These are phyloP conservation scores for Acanthisitta chloris DNA, from an alignment of 2,113 vertebrate species.

Conservation along the genomic window DNA sequence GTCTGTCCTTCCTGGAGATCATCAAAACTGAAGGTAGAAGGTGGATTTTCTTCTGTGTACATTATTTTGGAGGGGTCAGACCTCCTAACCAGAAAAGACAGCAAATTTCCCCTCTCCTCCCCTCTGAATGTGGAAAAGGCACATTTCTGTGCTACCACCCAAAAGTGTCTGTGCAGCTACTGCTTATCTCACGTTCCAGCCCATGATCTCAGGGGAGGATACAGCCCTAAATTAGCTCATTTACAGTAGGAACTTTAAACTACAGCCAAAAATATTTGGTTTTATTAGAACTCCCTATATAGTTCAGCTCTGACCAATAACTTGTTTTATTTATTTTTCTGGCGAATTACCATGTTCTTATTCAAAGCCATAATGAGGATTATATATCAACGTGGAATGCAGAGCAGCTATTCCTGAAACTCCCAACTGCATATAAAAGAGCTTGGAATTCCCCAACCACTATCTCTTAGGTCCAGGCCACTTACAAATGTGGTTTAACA, in stretches of 20 bases:
- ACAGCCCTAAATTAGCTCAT: slow-evolving; percentile 60
- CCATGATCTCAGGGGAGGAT: slow-evolving; percentile 36
- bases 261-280: slow-evolving; percentile 53
- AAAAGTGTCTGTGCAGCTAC: slow-evolving; percentile 43
- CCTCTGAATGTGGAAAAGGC: not conserved
- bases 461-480: slow-evolving; percentile 60
- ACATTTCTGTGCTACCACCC: slow-evolving; percentile 11
- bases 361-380: slow-evolving; percentile 66
- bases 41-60: not conserved
- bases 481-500: slow-evolving; percentile 70
- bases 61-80: not conserved
- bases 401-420: slow-evolving; percentile 64
- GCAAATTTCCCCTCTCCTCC: not conserved
- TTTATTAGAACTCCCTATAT: slow-evolving; percentile 58
- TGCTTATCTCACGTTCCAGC: slow-evolving; percentile 52
- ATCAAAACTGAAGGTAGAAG: not conserved
- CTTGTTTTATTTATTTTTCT: slow-evolving; percentile 41
- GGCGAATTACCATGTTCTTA: slow-evolving; percentile 57
- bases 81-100: not conserved
- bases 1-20: not conserved
- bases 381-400: slow-evolving; percentile 70
- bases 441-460: slow-evolving; percentile 69
- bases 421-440: slow-evolving; percentile 58
- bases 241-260: slow-evolving; percentile 64
- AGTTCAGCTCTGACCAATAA: slow-evolving; percentile 54